Conservation (phyloP, 2,888 invertebrate species). For the Terebella lapidaria region DNA sequence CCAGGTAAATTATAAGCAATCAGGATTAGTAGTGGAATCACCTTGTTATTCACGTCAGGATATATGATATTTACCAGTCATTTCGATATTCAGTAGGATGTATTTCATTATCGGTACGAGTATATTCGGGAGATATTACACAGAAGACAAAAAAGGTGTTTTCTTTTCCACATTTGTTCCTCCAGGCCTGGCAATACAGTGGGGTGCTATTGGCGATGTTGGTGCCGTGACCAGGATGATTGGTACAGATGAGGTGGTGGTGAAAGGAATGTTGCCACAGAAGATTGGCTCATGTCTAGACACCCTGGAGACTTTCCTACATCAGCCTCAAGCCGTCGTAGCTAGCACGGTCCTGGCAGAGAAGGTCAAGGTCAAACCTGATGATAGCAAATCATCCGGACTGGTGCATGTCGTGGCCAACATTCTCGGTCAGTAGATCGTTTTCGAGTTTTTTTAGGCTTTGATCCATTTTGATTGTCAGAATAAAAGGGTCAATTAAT, state of each 20-base stretch:
- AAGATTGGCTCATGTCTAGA: not conserved
- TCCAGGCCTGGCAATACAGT: constrained; percentile 8
- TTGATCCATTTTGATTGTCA: too few species aligned
- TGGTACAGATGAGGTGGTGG: not conserved
- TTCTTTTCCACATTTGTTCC: too few species aligned
- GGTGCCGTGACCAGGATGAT: constrained; percentile 3
- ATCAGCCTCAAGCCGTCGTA: constrained; percentile 57
- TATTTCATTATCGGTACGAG: too few species aligned
- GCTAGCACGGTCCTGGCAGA: constrained; percentile 72
- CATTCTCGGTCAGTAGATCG: constrained; percentile 66
- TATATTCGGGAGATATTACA: too few species aligned
- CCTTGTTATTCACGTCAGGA: too few species aligned
- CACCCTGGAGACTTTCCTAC: constrained; percentile 66
- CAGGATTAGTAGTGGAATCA: too few species aligned
- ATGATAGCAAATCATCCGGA: constrained; percentile 58
- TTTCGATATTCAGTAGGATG: not conserved
- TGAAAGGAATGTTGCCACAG: not conserved
- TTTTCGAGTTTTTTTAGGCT: too few species aligned
- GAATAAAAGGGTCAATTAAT: too few species aligned
- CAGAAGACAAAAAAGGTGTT: too few species aligned
- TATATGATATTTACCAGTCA: not conserved
- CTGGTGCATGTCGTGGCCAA: constrained; percentile 78
- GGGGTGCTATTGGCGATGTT: constrained; percentile 12
- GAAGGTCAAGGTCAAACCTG: constrained; percentile 63
- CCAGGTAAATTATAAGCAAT: constrained; percentile 62